Evolutionary conservation across 1,140 invertebrate genomes (phyloP).

Genomic region (Epicauta chinensis): DNA sequence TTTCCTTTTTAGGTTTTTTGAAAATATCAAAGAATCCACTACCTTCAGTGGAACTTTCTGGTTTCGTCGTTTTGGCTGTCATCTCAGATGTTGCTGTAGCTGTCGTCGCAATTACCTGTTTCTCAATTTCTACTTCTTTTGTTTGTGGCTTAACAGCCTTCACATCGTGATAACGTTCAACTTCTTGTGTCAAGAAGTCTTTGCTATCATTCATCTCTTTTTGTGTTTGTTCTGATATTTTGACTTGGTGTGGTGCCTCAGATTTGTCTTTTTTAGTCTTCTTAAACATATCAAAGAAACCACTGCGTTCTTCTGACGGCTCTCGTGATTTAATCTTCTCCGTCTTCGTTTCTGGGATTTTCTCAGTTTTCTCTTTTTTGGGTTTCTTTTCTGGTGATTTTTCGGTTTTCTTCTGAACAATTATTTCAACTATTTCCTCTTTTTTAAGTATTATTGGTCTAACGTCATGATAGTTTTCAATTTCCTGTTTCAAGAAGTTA

Average conservation of each 20-base stretch:
- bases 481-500: slow-evolving; percentile 21
- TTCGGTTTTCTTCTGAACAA: slow-evolving; percentile 1
- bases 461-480: slow-evolving; percentile 28
- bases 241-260: slow-evolving; percentile 17
- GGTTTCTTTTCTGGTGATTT: slow-evolving; percentile 2
- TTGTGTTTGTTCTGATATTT: not conserved
- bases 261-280: slow-evolving; percentile 19
- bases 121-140: slow-evolving; percentile 19
- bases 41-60: slow-evolving; percentile 16
- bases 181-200: slow-evolving; percentile 18
- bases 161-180: slow-evolving; percentile 20
- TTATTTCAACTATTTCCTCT: no score
- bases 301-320: not conserved
- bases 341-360: not conserved
- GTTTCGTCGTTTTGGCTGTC: no score
- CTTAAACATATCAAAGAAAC: slow-evolving; percentile 7
- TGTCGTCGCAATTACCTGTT: slow-evolving; percentile 5
- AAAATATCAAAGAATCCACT: slow-evolving; percentile 17
- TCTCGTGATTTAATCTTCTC: slow-evolving; percentile 4
- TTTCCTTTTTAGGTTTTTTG: slow-evolving; percentile 18
- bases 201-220: slow-evolving; percentile 11
- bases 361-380: slow-evolving; percentile 1
- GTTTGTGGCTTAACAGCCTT: slow-evolving; percentile 2
- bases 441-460: not conserved
- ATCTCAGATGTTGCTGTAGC: slow-evolving; percentile 1